Evolutionary conservation across 2,888 invertebrate genomes (phyloP), one percentile per base, ranked within the genome.

Genomic region (Salpingus planirostris): DNA sequence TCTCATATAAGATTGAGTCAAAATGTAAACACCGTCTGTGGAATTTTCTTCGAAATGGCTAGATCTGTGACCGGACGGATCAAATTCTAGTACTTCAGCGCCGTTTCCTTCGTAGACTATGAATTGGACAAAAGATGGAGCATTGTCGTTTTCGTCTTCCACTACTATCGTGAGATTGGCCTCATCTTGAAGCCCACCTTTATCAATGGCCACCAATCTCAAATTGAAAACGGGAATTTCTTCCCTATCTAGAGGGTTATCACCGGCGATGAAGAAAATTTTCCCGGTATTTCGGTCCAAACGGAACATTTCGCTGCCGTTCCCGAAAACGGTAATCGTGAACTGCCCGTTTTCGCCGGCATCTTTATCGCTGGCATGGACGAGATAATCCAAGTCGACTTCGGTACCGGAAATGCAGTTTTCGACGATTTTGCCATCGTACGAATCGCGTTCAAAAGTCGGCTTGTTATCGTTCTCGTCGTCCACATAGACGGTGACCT

Each of bases 381-480:
- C 75, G 23, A 73, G 74, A 45, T 74, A 72, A 36, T 76, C 74
- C 59, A 86, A 66, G 42, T 73, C 72, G 1, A 89, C 76, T 59
- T 81, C 79, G 1, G 80, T 78, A 4, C 79, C 79, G 21, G 69
- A 65, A 6, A 67, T 66, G 15, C 84, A 77, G 59, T 92, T 89
- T 65, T 93, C 92, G 24, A 68, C 65, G 10, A 93, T 79, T 38
- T 72, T 70, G 1, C 88, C 87, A 49, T 85, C 81, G 56, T 89
- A 92, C 1, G 68, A 59, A 1, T 71, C 55, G 7, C 73, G 64
- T 43, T 80, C 78, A 58, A 93, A 92, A 34, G 75, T 62, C 0
- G 93, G 92, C 2, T 87, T 73, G 52, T 89, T 89, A 53, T 90
- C 90, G 53, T 91, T 90, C 39, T 85, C 85, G 55, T 91, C 90